Evolutionary conservation across 2,888 invertebrate genomes (phyloP), one percentile per base, ranked within the genome.

Genomic region (Campoplex nolae): DNA sequence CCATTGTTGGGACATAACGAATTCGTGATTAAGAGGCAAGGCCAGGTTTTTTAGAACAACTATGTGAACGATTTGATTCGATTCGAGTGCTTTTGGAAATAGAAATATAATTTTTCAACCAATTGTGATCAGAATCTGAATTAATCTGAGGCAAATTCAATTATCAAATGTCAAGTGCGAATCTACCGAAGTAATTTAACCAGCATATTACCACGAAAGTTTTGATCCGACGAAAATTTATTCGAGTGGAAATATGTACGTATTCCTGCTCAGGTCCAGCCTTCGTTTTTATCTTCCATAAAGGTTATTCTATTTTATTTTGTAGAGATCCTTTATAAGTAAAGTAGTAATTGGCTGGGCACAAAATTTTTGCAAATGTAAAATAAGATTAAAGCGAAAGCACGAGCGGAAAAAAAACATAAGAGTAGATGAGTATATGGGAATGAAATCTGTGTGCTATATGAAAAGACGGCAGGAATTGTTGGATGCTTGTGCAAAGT

Each of bases 321-420:
- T 13, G 18, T 65, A 65, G 62, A n/a, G 62, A 76, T 32, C 32
- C 7, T 28, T 35, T 48, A 62, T 48, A 32, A 32, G 2, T n/a
- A 48, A 76, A 45, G 6, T 48, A 45, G 28, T 18, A 62, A 9
- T 3, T 62, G 48, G 62, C 62, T 45, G 32, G 62, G 11, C 75
- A 18, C 16, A 18, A 76, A 62, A 62, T 62, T 62, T 32, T 18
- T 11, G 9, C 18, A 42, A 38, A n/a, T 42, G 23, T 45, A n/a
- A 58, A 58, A 75, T n/a, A 32, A 76, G 35, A 58, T 76, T 23
- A 58, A 74, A 42, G 38, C 16, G 18, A 28, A 32, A 62, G 8
- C 62, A 18, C n/a, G 75, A 23, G 45, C 35, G 7, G 45, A 13
- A 58, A 58, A 48, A 45, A 23, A 45, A 16, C 32, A 58, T 13